Evolutionary conservation across 2,888 invertebrate genomes (phyloP).

Genomic region (Synanthedon myopaeformis): DNA sequence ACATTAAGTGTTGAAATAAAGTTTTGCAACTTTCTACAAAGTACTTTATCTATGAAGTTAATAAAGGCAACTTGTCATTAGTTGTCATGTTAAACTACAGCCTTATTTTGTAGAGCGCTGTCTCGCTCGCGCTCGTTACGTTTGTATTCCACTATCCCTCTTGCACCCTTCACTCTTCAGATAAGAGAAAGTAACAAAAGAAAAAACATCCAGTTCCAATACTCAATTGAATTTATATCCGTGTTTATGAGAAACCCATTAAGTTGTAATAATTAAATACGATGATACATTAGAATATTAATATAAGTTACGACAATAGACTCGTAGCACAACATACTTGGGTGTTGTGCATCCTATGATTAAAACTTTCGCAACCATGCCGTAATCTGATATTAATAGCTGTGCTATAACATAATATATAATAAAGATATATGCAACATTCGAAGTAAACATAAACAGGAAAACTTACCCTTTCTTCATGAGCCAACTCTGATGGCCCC

Average conservation of each 20-base stretch:
- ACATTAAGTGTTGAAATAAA: not conserved
- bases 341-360: too few species aligned
- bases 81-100: constrained; percentile 14
- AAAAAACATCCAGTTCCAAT: constrained; percentile 56
- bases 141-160: constrained; percentile 30
- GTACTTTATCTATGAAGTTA: constrained; percentile 13
- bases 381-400: constrained; percentile 28
- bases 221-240: constrained; percentile 28
- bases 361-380: constrained; percentile 21
- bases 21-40: not conserved
- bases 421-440: constrained; percentile 18
- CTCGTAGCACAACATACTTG: too few species aligned
- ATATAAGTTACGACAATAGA: constrained; percentile 6
- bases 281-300: too few species aligned
- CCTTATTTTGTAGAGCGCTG: constrained; percentile 32
- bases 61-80: constrained; percentile 33
- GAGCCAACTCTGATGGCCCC: constrained; percentile 64
- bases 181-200: constrained; percentile 69
- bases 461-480: constrained; percentile 70
- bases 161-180: constrained; percentile 64
- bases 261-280: too few species aligned
- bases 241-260: constrained; percentile 14
- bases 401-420: constrained; percentile 16
- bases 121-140: constrained; percentile 34
- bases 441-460: constrained; percentile 57